Evolutionary conservation across 2,888 invertebrate species (phyloP).

Genomic region (Aradus depressus): DNA sequence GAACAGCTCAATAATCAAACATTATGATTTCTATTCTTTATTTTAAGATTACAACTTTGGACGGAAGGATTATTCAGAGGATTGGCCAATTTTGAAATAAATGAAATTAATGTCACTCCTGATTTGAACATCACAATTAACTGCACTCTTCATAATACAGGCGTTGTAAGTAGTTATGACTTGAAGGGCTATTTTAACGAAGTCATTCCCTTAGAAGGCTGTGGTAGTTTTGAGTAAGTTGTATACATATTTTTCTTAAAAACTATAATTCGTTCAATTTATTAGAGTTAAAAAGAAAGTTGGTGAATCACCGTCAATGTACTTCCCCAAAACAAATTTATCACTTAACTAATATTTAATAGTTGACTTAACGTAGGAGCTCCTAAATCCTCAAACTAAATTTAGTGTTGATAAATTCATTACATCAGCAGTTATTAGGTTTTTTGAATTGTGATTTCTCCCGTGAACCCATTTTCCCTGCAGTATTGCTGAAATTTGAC

Average conservation of each 20-base stretch:
- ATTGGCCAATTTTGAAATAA: neutral
- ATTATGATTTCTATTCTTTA: neutral
- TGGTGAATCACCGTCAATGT: neutral
- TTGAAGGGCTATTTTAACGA: slow-evolving; percentile 2
- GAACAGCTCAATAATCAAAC: no score
- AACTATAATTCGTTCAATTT: neutral
- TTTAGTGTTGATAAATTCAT: no score
- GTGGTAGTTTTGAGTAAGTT: slow-evolving; percentile 11
- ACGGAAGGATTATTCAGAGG: slow-evolving; percentile 5
- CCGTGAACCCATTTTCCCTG: no score
- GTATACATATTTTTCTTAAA: neutral
- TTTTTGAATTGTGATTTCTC: no score
- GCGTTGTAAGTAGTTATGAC: slow-evolving; percentile 3
- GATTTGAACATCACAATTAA: slow-evolving; percentile 3
- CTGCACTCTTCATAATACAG: neutral
- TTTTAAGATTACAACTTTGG: neutral
- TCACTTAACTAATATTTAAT: no score
- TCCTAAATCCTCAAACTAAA: no score
- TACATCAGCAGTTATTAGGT: no score
- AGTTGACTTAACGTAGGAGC: no score
- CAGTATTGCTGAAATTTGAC: no score
- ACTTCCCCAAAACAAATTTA: no score
- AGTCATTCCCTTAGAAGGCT: slow-evolving; percentile 8
- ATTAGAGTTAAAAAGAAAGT: no score
- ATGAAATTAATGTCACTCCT: slow-evolving; percentile 3